Evolutionary conservation across 2,113 vertebrate genomes (phyloP), one percentile per base, ranked within the genome.

Genomic region (Malurus elegans): DNA sequence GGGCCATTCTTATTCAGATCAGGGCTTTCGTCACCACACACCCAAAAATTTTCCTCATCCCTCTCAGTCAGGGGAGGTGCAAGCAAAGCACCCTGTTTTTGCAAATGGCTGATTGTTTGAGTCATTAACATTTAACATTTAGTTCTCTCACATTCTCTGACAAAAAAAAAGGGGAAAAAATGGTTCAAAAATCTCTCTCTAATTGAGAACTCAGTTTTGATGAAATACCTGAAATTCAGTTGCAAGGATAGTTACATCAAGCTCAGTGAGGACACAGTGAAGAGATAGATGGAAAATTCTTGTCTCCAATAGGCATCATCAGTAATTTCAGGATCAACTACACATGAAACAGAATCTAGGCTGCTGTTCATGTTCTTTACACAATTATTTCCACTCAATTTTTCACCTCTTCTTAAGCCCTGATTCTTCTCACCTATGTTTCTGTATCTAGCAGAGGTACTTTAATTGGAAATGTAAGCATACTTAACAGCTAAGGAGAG

Each of bases 51-150:
- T 2, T 54, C 11, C 14, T 40, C 48, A 61, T 42, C 4, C 6
- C 2, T n/a, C 40, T 61, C 11, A 21, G 9, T 26, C 42, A 21
- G 0, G 0, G 14, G 25, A 17, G 10, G 29, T 32, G 14, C 34
- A 69, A 82, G n/a, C 20, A 69, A 69, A 47, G 4, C 8, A 48
- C 4, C 9, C 20, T 69, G n/a, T 20, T 67, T 47, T 31, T 21
- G 14, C 9, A 69, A 82, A 42, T 75, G n/a, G 25, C 12, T 29
- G 20, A 54, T 54, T 69, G 17, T 31, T 47, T 48, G 29, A 54
- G 12, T 21, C 11, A 54, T 61, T 54, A 40, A 31, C 4, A 45
- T 67, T 54, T 61, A 61, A 21, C 14, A 54, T 54, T 23, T 60
- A 2, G 3, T n/a, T 31, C 29, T 29, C 38, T 67, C n/a, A 62